Evolutionary conservation across 2,888 invertebrate genomes (phyloP).

Genomic region (Papilio demoleus): DNA sequence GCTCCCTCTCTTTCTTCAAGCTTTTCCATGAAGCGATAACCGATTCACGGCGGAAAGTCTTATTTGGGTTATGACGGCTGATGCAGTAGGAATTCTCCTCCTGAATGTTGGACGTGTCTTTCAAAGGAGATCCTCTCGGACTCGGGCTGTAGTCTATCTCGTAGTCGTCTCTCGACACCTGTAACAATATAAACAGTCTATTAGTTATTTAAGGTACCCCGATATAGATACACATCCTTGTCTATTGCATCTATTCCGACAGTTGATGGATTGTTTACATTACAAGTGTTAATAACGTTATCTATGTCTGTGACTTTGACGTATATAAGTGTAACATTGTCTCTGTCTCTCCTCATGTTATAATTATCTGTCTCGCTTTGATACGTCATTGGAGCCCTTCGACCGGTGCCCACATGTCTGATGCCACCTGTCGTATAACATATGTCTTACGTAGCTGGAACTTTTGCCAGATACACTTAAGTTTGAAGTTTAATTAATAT

Average conservation of each 20-base stretch:
- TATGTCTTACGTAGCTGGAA: constrained; percentile 52
- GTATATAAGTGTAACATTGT: constrained; percentile 51
- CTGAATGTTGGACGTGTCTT: constrained; percentile 77
- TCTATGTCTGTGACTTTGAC: constrained; percentile 57
- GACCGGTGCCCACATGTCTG: constrained; percentile 69
- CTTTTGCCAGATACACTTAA: constrained; percentile 43
- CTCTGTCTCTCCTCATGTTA: constrained; percentile 60
- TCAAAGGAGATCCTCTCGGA: constrained; percentile 74
- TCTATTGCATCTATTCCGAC: constrained; percentile 46
- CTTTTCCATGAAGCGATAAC: constrained; percentile 81
- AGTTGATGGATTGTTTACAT: constrained; percentile 56
- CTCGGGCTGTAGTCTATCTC: constrained; percentile 75
- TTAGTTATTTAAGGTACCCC: constrained; percentile 42
- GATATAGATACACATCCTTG: constrained; percentile 37
- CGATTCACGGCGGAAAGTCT: constrained; percentile 77
- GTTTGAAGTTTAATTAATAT: constrained; percentile 43
- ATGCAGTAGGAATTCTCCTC: constrained; percentile 73
- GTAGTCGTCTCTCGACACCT: constrained; percentile 79
- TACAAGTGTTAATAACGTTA: constrained; percentile 65
- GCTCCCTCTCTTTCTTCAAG: constrained; percentile 78
- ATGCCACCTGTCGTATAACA: constrained; percentile 70
- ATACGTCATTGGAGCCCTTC: constrained; percentile 71
- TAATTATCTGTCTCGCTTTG: constrained; percentile 54
- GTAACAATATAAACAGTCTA: constrained; percentile 58
- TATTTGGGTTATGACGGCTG: constrained; percentile 80